Conservation (phyloP, 1,140 invertebrate genomes). For the Drosophila burlai region DNA sequence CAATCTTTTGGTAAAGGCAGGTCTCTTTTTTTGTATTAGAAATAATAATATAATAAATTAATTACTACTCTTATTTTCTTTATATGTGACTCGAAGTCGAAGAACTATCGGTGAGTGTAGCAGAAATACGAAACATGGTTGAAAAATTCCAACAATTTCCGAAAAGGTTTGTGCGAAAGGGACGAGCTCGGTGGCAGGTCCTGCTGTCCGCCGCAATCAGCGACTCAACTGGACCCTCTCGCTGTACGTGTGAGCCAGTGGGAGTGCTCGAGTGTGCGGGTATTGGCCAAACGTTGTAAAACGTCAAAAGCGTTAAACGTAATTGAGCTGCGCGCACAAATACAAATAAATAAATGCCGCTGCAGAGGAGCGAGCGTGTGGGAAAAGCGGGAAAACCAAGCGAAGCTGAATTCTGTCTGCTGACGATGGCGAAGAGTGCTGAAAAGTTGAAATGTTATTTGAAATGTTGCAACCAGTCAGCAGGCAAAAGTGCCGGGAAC, state of each 20-base stretch:
- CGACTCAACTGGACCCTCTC: slow-evolving; percentile 48
- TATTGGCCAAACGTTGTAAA: slow-evolving; percentile 69
- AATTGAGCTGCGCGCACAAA: slow-evolving; percentile 83
- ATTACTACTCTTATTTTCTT: slow-evolving; percentile 30
- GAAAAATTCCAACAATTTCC: slow-evolving; percentile 56
- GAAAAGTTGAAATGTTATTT: slow-evolving; percentile 82
- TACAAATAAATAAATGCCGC: slow-evolving; percentile 81
- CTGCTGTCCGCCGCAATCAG: slow-evolving; percentile 65
- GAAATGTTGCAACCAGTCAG: slow-evolving; percentile 75
- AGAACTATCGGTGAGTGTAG: slow-evolving; percentile 11
- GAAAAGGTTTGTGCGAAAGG: slow-evolving; percentile 41
- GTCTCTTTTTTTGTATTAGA: too few relatives aligned
- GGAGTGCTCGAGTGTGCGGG: slow-evolving; percentile 41
- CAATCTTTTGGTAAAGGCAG: background rate
- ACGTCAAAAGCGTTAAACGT: slow-evolving; percentile 84
- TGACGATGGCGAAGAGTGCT: slow-evolving; percentile 68
- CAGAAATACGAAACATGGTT: slow-evolving; percentile 46
- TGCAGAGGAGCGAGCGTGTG: slow-evolving; percentile 22
- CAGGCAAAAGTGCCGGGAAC: slow-evolving; percentile 42
- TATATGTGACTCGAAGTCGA: background rate
- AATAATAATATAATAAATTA: background rate
- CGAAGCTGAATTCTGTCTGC: slow-evolving; percentile 58
- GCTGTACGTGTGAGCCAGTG: slow-evolving; percentile 30
- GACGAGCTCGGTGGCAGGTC: slow-evolving; percentile 1
- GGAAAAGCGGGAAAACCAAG: slow-evolving; percentile 10